Evolutionary conservation across 2,888 invertebrate genomes (phyloP).

Genomic region (Eupithecia centaureata): DNA sequence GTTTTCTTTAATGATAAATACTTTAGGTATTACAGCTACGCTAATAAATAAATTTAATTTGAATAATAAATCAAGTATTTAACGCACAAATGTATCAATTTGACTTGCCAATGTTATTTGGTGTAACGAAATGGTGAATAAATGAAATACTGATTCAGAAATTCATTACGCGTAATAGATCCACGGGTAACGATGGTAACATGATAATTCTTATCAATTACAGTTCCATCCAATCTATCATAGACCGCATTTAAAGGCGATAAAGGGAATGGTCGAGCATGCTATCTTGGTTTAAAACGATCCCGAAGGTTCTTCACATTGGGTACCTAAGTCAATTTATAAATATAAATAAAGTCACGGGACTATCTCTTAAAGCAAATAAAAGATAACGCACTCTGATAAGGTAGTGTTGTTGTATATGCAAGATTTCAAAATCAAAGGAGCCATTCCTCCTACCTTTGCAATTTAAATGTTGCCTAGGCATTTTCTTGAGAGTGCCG

Average conservation of each 20-base stretch:
- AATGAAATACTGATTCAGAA: too few relatives aligned
- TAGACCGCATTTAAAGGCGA: neutral
- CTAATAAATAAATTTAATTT: too few relatives aligned
- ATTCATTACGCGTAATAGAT: neutral
- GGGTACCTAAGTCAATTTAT: neutral
- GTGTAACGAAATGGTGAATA: too few relatives aligned
- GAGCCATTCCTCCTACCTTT: neutral
- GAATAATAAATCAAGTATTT: too few relatives aligned
- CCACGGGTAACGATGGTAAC: neutral
- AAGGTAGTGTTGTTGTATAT: neutral
- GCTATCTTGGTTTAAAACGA: neutral
- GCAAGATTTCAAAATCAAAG: neutral
- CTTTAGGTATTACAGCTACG: too few relatives aligned
- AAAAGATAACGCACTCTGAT: constrained; percentile 3
- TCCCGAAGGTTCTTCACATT: neutral
- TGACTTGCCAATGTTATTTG: too few relatives aligned
- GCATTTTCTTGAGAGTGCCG: neutral
- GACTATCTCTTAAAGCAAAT: constrained; percentile 10
- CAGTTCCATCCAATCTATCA: neutral
- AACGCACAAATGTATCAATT: too few relatives aligned
- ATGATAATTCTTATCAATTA: neutral
- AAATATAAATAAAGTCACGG: constrained; percentile 10
- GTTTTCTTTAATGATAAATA: too few relatives aligned
- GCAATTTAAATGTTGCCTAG: neutral
- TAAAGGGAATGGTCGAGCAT: neutral